Percentiles rank a stretch among this genome's conserved stretches.
phyloP scores from a whole-genome alignment of 2,113 vertebrate genomes.

The Pao palembangensis region DNA sequence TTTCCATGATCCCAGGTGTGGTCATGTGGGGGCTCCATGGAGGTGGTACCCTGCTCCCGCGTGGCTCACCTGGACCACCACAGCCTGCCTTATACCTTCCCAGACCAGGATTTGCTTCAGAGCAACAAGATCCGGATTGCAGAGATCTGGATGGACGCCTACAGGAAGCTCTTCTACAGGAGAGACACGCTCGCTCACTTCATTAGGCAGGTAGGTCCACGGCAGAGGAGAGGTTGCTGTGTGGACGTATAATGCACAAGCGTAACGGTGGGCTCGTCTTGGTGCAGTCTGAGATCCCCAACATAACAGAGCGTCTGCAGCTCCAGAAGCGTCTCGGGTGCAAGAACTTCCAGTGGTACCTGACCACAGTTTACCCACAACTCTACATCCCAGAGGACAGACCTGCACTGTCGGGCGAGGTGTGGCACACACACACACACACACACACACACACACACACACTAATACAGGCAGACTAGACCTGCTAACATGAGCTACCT shows the following conservation, averaged over 20 bases:
- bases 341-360: slow-evolving; percentile 85
- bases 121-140: slow-evolving; percentile 83
- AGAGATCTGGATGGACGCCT: slow-evolving; percentile 84
- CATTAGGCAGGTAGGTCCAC: slow-evolving; percentile 77
- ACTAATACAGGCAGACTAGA: not conserved
- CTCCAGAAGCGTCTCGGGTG: slow-evolving; percentile 80
- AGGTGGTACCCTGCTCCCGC: slow-evolving; percentile 86
- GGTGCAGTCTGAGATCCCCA: slow-evolving; percentile 75
- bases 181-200: slow-evolving; percentile 77
- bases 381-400: slow-evolving; percentile 72
- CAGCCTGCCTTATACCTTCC: slow-evolving; percentile 41
- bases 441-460: slow-evolving; percentile 19
- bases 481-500: slow-evolving; percentile 10
- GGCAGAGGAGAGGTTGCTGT: not conserved
- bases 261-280: not conserved
- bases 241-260: too few relatives aligned
- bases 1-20: slow-evolving; percentile 74
- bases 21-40: slow-evolving; percentile 88
- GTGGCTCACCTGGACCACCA: slow-evolving; percentile 79
- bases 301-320: slow-evolving; percentile 77
- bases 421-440: slow-evolving; percentile 40
- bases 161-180: slow-evolving; percentile 84
- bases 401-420: slow-evolving; percentile 81
- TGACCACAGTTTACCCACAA: slow-evolving; percentile 81
- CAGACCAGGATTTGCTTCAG: slow-evolving; percentile 74